Percentiles rank a stretch among this genome's conserved stretches.
phyloP scores from a whole-genome alignment of 2,888 invertebrate genomes.

The Drosophila leonis region DNA sequence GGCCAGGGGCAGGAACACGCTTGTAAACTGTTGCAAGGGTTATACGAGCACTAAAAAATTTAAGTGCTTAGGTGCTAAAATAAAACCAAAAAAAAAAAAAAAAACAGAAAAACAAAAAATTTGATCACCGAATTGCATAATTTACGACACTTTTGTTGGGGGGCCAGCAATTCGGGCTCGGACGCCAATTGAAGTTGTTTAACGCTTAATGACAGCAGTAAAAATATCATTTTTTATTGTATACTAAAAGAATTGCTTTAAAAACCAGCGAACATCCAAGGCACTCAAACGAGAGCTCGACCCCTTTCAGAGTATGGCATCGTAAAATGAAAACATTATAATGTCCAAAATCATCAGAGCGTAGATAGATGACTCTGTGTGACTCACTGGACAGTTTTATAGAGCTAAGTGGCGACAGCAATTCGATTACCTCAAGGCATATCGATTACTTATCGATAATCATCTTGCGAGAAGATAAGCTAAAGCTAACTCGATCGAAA shows the following conservation, averaged over 20 bases:
- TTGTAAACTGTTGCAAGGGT: slow-evolving; percentile 28
- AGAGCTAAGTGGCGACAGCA: not conserved
- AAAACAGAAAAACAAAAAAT: not conserved
- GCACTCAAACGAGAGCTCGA: not conserved
- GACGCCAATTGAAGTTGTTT: slow-evolving; percentile 2
- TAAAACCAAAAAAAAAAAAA: not conserved
- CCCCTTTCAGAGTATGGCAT: not conserved
- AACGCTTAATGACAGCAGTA: slow-evolving; percentile 13
- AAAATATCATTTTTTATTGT: slow-evolving; percentile 41
- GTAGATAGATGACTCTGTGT: not conserved
- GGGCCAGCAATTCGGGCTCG: slow-evolving; percentile 2
- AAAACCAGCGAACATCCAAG: not conserved
- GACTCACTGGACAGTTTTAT: not conserved
- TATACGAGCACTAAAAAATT: slow-evolving; percentile 39
- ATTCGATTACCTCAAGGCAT: not conserved
- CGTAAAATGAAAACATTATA: not conserved
- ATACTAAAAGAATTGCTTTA: slow-evolving; percentile 5
- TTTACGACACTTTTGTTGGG: slow-evolving; percentile 30
- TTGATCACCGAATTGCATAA: slow-evolving; percentile 39
- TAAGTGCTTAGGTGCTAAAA: slow-evolving; percentile 34
- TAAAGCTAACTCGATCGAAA: too few relatives aligned
- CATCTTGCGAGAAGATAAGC: too few relatives aligned
- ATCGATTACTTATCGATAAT: slow-evolving; percentile 1
- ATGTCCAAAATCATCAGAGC: not conserved
- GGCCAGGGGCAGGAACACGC: not conserved